Conservation (phyloP, 2,797 vertebrate genomes). For the Lacerta agilis region DNA sequence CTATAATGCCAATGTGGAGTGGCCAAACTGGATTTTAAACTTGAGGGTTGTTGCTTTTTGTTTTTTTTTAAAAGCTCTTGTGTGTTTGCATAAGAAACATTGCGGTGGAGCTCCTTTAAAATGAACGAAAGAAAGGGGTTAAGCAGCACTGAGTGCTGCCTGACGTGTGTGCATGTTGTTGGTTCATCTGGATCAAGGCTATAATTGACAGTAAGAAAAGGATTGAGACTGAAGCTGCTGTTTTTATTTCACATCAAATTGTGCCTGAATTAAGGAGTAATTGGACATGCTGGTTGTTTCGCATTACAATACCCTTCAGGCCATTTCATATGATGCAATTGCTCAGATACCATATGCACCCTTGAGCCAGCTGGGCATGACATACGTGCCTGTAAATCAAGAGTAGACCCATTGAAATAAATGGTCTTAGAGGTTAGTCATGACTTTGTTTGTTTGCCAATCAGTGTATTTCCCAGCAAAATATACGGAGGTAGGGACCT, state of each 20-base stretch:
- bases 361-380: background rate
- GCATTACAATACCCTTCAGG: background rate
- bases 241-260: constrained; percentile 11
- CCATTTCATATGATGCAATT: background rate
- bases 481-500: constrained; percentile 31
- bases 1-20: background rate
- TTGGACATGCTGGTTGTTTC: background rate
- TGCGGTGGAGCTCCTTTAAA: background rate
- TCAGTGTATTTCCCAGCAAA: background rate
- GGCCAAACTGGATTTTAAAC: background rate
- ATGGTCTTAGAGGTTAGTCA: background rate
- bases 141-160: background rate
- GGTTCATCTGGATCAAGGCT: background rate
- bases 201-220: constrained; percentile 37
- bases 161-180: background rate
- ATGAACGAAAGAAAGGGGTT: too few species aligned
- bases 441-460: background rate
- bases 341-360: background rate
- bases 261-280: background rate
- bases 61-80: background rate
- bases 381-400: background rate
- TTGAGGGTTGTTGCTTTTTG: background rate
- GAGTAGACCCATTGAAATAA: background rate
- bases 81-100: background rate
- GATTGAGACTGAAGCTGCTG: background rate